Base-by-base conservation (phyloP, 1,140 invertebrate species). In the Cheumatopsyche charites region DNA sequence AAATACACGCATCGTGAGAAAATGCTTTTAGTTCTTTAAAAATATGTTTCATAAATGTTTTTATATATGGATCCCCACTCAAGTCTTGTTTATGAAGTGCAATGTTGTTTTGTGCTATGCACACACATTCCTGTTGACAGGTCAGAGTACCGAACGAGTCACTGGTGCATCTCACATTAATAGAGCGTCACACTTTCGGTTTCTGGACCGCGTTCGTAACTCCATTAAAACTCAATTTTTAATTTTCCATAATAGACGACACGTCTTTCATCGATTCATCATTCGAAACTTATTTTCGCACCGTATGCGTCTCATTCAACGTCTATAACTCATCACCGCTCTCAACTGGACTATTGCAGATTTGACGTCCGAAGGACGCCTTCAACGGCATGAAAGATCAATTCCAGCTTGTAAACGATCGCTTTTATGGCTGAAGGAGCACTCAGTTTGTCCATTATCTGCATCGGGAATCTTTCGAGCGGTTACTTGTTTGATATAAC, bases 101-200 rank as follows among this genome's bases (percentile, higher is more conserved):
- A 36, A 36, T 36, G 29, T 36, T 13, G 43, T n/a, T 47, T 6
- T 47, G 15, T 47, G 43, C 13, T 47, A 66, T 26, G 12, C 45
- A 29, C 36, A 42, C 65, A 42, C 66, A 68, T 68, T 55, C 47
- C 66, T 36, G 25, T 25, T 25, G 49, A 68, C 66, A 68, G 66
- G 66, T 68, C 66, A 55, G 26, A 25, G n/a, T 13, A 26, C 65
- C 1, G 17, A 17, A 43, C 17, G 36, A 36, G 25, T 55, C 66
- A 68, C 66, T 47, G 19, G 43, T 26, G 19, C 43, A 47, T 26
- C 25, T 43, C 47, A 25, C 36, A 25, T 68, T 68, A 68, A 49
- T 47, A 68, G 66, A 68, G 66, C 66, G 66, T 68, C 66, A 68
- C 19, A 68, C 66, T 68, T 68, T 68, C 66, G 49, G 47, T 68